A percentile compares a stretch with the other conserved stretches of the same genome.
Evolutionary conservation across 2,113 vertebrate genomes (phyloP).

Genomic region (Scophthalmus maximus): DNA sequence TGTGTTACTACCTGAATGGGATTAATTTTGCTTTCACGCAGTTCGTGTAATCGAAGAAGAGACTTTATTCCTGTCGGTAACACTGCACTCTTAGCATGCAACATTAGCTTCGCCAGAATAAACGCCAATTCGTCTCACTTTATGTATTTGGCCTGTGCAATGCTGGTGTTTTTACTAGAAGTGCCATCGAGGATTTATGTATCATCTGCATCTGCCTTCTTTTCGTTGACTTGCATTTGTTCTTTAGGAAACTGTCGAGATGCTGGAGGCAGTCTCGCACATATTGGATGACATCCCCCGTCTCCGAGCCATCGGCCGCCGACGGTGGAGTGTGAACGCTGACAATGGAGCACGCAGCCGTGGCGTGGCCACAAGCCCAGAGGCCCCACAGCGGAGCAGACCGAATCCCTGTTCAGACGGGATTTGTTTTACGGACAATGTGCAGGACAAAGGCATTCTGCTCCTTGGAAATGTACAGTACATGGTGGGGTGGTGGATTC

Average conservation of each 20-base stretch:
- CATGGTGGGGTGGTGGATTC: background rate
- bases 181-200: too few relatives aligned
- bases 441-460: conserved; percentile 40
- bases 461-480: conserved; percentile 20
- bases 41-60: too few relatives aligned
- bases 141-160: too few relatives aligned
- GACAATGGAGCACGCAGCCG: conserved; percentile 9
- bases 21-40: background rate
- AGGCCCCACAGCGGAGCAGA: conserved; percentile 13
- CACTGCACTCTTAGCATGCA: too few relatives aligned
- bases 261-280: background rate
- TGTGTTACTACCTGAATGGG: background rate
- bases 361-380: conserved; percentile 17
- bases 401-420: conserved; percentile 20
- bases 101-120: too few relatives aligned
- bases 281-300: conserved; percentile 18
- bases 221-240: too few relatives aligned
- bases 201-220: too few relatives aligned
- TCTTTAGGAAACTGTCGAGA: conserved; percentile 1
- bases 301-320: conserved; percentile 3
- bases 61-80: too few relatives aligned
- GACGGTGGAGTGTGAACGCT: conserved; percentile 27
- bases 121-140: background rate
- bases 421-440: conserved; percentile 42
- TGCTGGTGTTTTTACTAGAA: too few relatives aligned